These are phyloP conservation scores for Camelus bactrianus DNA, from an alignment of 2,113 vertebrate genomes.

Conservation along the genomic window DNA sequence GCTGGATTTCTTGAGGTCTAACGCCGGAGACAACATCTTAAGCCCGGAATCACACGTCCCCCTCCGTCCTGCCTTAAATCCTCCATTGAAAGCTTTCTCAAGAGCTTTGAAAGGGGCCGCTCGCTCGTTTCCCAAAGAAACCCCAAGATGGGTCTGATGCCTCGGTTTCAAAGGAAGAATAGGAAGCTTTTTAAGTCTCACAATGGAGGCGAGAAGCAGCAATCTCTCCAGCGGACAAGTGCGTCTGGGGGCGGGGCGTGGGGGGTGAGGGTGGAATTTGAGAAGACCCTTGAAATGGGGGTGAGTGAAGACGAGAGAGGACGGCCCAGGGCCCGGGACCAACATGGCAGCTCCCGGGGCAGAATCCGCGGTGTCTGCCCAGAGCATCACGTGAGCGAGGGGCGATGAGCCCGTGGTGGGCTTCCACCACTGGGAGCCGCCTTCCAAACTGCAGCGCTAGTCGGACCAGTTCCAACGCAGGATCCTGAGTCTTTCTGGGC, in stretches of 20 bases:
- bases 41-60: slow-evolving; percentile 80
- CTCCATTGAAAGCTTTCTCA: slow-evolving; percentile 79
- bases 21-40: slow-evolving; percentile 80
- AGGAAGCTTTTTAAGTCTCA: slow-evolving; percentile 81
- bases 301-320: slow-evolving; percentile 62
- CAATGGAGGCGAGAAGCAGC: slow-evolving; percentile 78
- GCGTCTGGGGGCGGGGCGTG: slow-evolving; percentile 28
- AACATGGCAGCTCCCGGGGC: background rate
- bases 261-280: slow-evolving; percentile 70
- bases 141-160: slow-evolving; percentile 81
- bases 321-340: background rate
- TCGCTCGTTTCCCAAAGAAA: slow-evolving; percentile 73
- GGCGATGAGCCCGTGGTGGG: background rate
- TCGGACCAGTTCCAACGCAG: background rate
- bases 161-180: slow-evolving; percentile 84
- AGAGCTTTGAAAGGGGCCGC: slow-evolving; percentile 80
- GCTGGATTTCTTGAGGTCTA: slow-evolving; percentile 80
- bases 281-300: slow-evolving; percentile 68
- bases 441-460: background rate
- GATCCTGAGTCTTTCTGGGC: background rate
- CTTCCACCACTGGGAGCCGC: fast-evolving
- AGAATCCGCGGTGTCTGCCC: background rate
- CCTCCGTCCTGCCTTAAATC: slow-evolving; percentile 78
- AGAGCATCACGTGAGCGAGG: background rate
- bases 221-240: slow-evolving; percentile 77